phyloP scores from a whole-genome alignment of 2,113 vertebrate genomes.

The Noctilio leporinus region DNA sequence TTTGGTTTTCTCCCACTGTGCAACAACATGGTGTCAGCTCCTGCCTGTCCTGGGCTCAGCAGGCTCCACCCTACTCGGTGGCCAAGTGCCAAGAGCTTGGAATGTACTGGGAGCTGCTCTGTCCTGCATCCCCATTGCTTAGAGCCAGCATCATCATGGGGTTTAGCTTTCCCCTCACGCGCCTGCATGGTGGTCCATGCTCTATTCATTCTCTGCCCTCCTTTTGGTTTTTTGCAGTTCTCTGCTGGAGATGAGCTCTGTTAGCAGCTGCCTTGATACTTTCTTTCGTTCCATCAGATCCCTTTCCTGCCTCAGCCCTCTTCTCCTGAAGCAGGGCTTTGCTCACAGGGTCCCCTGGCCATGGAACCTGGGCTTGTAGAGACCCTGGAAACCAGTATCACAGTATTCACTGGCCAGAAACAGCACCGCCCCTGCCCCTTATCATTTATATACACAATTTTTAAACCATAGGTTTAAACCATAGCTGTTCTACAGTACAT shows the following conservation, averaged over 20 bases:
- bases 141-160: neutral
- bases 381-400: neutral
- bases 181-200: neutral
- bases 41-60: neutral
- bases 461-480: too few relatives aligned
- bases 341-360: neutral
- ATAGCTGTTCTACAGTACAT: neutral
- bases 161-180: neutral
- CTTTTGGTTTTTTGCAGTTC: neutral
- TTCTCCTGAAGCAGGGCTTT: neutral
- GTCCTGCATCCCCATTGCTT: neutral
- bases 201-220: neutral
- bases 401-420: neutral
- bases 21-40: neutral
- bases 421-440: accelerated
- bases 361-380: neutral
- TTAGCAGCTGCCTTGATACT: neutral
- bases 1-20: too few relatives aligned
- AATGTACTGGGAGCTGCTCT: neutral
- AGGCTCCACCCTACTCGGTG: neutral
- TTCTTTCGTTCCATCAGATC: neutral
- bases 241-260: neutral
- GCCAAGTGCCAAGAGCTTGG: neutral
- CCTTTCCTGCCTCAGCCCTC: neutral
- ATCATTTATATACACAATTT: neutral